Evolutionary conservation across 2,797 vertebrate species (phyloP), one percentile per base, ranked within the genome.

Genomic region (Heteromormyrus szaboi): DNA sequence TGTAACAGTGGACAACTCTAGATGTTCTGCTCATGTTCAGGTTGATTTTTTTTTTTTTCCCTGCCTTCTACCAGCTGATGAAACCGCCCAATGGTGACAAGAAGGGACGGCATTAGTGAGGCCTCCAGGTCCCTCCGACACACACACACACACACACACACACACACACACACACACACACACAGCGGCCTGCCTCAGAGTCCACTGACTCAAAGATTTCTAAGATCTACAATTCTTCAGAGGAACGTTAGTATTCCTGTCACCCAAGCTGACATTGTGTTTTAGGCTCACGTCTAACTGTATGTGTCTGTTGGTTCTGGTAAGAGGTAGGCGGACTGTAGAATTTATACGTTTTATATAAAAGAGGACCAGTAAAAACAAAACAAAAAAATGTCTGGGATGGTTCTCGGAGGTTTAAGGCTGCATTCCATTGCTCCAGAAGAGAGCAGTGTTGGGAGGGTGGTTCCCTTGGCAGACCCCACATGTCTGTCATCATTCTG

Each of bases 1-100:
- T 98, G 97, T 96, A 98, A 97, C 96, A 98, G 97, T 95, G 97
- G 97, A 93, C 97, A 96, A 95, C 96, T 97, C 94, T 98, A 96
- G 95, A 93, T 94, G 94, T 92, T 92, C 90, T 90, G 37, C 17
- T 81, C 19, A 2, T 44, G 76, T 81, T 44, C 14, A 44, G 76
- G 76, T 81, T 44, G 90, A 90, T 93, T 95, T 94, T 93, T 93
- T 95, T 33, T 59, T 59, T 96, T 95, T 91, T 94, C 95, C 95
- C 89, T 88, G 90, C 91, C 95, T 96, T 97, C 87, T 44, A 87
- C 90, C 89, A 90, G 62, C 89, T 88, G 56, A 29, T 44, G 85
- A 59, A 56, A 33, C 11, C 48, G 3, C 7, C 12, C 41, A 11
- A 41, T 2, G 11, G 22, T 5, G 6, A 3, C 11, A 53, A 9